These are phyloP conservation scores for Trichonephila inaurata DNA, from an alignment of 1,140 invertebrate genomes.

Conservation along the genomic window DNA sequence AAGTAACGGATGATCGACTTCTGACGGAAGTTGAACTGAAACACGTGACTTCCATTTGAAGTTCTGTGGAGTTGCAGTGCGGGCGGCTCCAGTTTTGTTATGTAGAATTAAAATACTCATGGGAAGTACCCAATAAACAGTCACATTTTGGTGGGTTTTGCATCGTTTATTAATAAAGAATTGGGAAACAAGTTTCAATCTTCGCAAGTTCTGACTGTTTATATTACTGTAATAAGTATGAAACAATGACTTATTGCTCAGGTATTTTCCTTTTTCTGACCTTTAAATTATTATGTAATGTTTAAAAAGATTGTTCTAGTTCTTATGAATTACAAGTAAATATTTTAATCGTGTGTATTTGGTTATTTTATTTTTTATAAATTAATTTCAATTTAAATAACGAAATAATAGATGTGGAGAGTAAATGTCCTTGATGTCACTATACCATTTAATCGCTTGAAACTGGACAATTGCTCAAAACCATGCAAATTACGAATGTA, in stretches of 20 bases:
- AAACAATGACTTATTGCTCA: slow-evolving; percentile 45
- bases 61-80: neutral
- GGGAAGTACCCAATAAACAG: neutral
- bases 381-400: no score
- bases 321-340: no score
- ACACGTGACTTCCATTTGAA: slow-evolving; percentile 20
- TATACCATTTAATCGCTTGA: no score
- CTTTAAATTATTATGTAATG: slow-evolving; percentile 35
- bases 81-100: neutral
- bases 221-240: slow-evolving; percentile 2
- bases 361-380: no score
- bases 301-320: neutral
- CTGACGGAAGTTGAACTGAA: neutral
- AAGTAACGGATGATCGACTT: neutral
- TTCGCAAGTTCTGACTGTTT: neutral
- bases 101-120: neutral
- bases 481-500: no score
- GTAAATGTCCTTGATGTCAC: no score
- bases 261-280: slow-evolving; percentile 31
- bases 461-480: no score
- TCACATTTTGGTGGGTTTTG: neutral
- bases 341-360: no score
- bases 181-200: no score
- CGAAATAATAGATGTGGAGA: no score
- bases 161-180: no score